Conservation (phyloP, 2,113 vertebrate genomes). For the Ammodytes dubius region DNA sequence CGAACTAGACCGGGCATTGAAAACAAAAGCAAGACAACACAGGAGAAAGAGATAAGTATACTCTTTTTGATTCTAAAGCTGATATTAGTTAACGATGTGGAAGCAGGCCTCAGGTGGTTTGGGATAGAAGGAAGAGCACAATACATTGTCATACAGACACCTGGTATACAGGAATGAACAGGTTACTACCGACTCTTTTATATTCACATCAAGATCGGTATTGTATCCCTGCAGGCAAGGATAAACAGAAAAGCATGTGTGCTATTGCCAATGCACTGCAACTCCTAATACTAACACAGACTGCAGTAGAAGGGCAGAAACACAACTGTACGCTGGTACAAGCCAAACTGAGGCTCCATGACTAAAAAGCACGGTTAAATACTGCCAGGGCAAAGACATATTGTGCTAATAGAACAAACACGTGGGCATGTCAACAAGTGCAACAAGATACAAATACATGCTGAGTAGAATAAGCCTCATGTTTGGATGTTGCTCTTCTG, state of each 20-base stretch:
- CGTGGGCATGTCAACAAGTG: not conserved
- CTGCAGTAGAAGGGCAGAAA: conserved; percentile 1
- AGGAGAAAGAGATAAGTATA: conserved; percentile 1
- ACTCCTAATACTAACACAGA: not conserved
- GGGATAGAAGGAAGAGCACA: not conserved
- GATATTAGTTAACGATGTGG: not conserved
- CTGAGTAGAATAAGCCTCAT: not conserved
- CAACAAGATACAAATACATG: not conserved
- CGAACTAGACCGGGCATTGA: conserved; percentile 6
- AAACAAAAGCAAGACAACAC: conserved; percentile 23
- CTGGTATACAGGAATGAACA: not conserved
- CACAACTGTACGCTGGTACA: not conserved
- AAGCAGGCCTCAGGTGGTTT: not conserved
- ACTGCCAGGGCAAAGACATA: not conserved
- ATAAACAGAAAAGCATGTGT: not conserved
- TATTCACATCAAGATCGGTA: not conserved
- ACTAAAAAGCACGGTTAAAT: not conserved
- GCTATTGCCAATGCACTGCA: not conserved
- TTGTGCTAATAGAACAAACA: not conserved
- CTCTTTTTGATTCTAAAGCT: not conserved
- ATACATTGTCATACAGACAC: not conserved
- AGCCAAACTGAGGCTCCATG: not conserved
- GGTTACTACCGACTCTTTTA: not conserved
- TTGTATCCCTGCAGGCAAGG: conserved; percentile 4
- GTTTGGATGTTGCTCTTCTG: not conserved